Evolutionary conservation across 2,113 vertebrate genomes (phyloP), one percentile per base, ranked within the genome.

Genomic region (Columba livia): DNA sequence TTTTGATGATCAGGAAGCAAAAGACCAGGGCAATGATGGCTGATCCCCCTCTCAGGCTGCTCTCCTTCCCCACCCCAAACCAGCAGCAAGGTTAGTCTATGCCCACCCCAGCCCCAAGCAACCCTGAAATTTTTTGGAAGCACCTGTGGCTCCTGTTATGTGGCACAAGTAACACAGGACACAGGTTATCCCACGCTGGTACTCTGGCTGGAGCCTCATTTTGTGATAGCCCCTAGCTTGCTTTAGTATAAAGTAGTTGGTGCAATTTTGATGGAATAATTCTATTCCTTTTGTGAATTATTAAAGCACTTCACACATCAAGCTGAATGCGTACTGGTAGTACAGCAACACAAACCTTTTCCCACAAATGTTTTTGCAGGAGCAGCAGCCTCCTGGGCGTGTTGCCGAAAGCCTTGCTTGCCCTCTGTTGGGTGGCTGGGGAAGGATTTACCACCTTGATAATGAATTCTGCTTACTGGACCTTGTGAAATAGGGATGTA

Each of bases 381-480:
- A 53, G 70, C 54, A 44, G 66, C 28, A 25, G 60, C 42, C 40
- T 38, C 47, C 38, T 5, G 40, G 34, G 25, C 0, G 9, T 2
- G 7, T 5, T 56, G 72, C 65, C 19, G 61, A 51, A 64, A 95
- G 80, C 62, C 60, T 96, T 38, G 96, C 79, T 94, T 86, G 96
- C 94, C 97, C 97, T 96, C 97, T 97, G 85, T 95, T 97, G 97
- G 95, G 91, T 56, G 73, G 28, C 69, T 58, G 80, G 54, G 62
- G 85, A 93, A 97, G 87, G 60, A 88, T 31, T 83, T 34, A n/a
- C 23, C 2, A 5, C 50, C 51, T 57, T 6, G 0, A n/a, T n/a
- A 40, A 62, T 1, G 15, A 38, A 9, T 19, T 25, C 36, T 6
- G 4, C 28, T 62, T 7, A 7, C 67, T 14, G 64, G 20, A 70